A percentile compares a stretch with the other conserved stretches of the same genome.
Conservation (phyloP, 2,888 invertebrate species). For the Neoascia interrupta region DNA sequence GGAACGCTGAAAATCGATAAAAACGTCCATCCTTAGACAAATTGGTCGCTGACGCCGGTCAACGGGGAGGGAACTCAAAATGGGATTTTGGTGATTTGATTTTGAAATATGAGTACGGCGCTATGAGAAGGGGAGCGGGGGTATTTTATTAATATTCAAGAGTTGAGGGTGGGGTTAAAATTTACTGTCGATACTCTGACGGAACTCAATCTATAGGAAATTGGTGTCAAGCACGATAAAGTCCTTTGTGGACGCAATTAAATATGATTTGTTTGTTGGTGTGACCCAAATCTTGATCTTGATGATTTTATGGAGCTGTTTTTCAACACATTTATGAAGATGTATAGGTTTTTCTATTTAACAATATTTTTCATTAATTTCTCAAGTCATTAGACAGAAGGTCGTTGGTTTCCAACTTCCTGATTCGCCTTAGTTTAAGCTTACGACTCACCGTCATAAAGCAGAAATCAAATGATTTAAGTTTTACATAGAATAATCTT, state of each 20-base stretch:
- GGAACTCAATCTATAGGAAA: not conserved
- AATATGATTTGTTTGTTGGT: not conserved
- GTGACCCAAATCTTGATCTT: not conserved
- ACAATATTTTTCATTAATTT: too few relatives aligned
- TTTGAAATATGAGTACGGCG: slow-evolving; percentile 43
- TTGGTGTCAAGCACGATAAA: slow-evolving; percentile 1
- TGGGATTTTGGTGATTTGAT: slow-evolving; percentile 45
- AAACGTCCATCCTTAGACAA: slow-evolving; percentile 47
- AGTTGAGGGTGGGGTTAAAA: not conserved
- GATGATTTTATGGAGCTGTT: not conserved
- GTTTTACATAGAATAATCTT: too few relatives aligned
- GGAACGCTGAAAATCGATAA: slow-evolving; percentile 55
- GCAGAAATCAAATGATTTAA: too few relatives aligned
- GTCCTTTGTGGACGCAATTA: slow-evolving; percentile 14
- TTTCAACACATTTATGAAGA: too few relatives aligned
- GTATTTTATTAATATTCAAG: not conserved
- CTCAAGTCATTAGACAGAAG: too few relatives aligned
- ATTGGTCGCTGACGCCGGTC: slow-evolving; percentile 30
- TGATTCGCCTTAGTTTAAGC: too few relatives aligned
- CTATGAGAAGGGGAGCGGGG: not conserved
- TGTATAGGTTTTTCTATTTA: too few relatives aligned
- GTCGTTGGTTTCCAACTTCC: too few relatives aligned
- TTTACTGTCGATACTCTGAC: not conserved
- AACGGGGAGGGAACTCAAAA: not conserved
- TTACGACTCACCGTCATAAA: too few relatives aligned